phyloP scores from a whole-genome alignment of 2,113 vertebrate genomes.

The Corythoichthys haematopterus region DNA sequence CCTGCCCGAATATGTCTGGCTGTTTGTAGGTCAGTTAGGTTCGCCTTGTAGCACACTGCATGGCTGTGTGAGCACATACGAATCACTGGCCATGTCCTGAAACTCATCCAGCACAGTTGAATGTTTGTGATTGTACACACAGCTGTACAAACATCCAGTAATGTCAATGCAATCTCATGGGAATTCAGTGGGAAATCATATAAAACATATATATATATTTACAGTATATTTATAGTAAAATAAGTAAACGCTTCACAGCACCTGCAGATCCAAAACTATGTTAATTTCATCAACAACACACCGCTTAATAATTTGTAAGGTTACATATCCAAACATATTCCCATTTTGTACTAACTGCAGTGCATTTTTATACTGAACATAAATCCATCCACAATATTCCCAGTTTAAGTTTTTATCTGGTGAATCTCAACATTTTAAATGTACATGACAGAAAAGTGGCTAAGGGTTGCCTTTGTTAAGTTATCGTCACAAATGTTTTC shows the following conservation, averaged over 20 bases:
- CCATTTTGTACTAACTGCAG: not conserved
- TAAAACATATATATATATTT: slow-evolving; percentile 8
- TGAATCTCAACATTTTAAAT: not conserved
- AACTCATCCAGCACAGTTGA: slow-evolving; percentile 62
- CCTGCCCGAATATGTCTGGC: slow-evolving; percentile 13
- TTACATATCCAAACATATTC: not conserved
- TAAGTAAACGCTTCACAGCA: not conserved
- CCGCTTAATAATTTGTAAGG: not conserved
- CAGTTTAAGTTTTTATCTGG: not conserved
- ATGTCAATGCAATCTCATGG: slow-evolving; percentile 28
- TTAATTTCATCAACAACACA: not conserved
- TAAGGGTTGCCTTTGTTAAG: too few relatives aligned
- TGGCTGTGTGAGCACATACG: slow-evolving; percentile 29
- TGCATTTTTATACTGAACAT: not conserved
- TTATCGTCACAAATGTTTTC: not conserved
- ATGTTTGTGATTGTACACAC: slow-evolving; percentile 61
- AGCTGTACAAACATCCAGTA: slow-evolving; percentile 48
- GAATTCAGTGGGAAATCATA: slow-evolving; percentile 2
- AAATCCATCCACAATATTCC: too few relatives aligned
- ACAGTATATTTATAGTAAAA: too few relatives aligned
- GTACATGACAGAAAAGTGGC: too few relatives aligned
- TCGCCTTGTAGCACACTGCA: slow-evolving; percentile 15
- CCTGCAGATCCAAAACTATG: not conserved
- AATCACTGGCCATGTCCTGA: slow-evolving; percentile 53
- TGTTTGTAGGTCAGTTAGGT: slow-evolving; percentile 36